Evolutionary conservation across 2,113 vertebrate genomes (phyloP).

Genomic region (Archocentrus centrarchus): DNA sequence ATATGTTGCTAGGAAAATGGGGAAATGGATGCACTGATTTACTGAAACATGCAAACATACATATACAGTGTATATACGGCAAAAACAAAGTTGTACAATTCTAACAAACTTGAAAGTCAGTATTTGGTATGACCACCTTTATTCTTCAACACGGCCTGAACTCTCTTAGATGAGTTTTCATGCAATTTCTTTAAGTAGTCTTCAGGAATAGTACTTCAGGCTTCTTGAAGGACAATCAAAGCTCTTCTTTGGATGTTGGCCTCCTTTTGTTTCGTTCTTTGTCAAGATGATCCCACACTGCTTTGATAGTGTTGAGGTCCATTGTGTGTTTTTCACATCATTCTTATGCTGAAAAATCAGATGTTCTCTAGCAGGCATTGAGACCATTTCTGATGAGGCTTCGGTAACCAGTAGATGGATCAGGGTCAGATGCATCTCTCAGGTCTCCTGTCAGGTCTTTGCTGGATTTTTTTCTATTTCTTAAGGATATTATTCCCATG

Average conservation of each 20-base stretch:
- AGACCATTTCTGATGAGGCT: neutral
- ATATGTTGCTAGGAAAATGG: too few species aligned
- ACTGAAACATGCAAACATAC: too few species aligned
- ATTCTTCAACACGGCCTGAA: neutral
- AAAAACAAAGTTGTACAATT: too few species aligned
- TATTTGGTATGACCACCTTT: neutral
- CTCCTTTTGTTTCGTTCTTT: too few species aligned
- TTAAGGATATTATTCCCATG: too few species aligned
- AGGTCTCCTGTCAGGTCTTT: too few species aligned
- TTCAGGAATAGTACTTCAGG: neutral
- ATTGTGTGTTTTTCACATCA: neutral
- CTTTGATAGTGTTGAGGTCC: too few species aligned
- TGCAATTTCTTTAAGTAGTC: neutral
- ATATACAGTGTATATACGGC: too few species aligned
- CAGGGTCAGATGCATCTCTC: neutral
- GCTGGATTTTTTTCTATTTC: too few species aligned
- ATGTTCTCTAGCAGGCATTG: neutral
- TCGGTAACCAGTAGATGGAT: neutral
- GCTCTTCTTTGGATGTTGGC: neutral
- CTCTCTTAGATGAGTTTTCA: neutral
- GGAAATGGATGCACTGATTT: too few species aligned
- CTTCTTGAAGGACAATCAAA: neutral
- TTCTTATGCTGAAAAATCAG: neutral
- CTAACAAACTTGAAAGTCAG: neutral
- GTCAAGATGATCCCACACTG: too few species aligned